Evolutionary conservation across 2,888 invertebrate genomes (phyloP).

Genomic region (Chironomus riparius): DNA sequence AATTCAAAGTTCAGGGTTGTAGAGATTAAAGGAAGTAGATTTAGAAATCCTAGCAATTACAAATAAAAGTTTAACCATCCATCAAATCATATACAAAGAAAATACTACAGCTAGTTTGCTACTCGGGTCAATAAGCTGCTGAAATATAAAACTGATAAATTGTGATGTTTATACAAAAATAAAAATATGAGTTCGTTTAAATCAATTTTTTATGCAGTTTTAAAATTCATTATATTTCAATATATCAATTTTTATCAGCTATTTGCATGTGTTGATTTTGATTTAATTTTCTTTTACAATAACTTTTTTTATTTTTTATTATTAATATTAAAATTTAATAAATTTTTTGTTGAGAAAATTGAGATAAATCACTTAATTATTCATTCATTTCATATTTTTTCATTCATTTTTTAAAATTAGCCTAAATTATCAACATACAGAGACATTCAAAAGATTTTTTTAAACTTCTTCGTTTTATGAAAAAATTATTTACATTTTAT

Average conservation of each 20-base stretch:
- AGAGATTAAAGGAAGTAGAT: too few relatives aligned
- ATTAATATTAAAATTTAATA: neutral
- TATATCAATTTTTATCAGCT: neutral
- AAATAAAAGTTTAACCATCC: too few relatives aligned
- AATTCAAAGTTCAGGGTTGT: too few relatives aligned
- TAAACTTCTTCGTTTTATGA: too few relatives aligned
- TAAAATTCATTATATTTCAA: neutral
- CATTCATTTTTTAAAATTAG: neutral
- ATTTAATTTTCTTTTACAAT: neutral
- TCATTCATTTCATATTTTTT: neutral
- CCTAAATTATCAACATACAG: neutral
- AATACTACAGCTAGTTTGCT: neutral
- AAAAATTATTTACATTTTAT: too few relatives aligned
- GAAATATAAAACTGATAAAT: neutral
- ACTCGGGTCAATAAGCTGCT: neutral
- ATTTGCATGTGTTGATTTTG: neutral
- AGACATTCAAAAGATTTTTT: neutral
- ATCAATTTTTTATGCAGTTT: neutral
- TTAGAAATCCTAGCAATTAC: too few relatives aligned
- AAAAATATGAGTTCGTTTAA: neutral
- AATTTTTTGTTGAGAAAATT: neutral
- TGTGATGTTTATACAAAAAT: neutral
- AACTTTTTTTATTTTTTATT: neutral
- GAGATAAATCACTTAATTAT: neutral
- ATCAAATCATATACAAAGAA: too few relatives aligned